Evolutionary conservation across 2,797 vertebrate genomes (phyloP).

Genomic region (Hyperoplus lanceolatus): DNA sequence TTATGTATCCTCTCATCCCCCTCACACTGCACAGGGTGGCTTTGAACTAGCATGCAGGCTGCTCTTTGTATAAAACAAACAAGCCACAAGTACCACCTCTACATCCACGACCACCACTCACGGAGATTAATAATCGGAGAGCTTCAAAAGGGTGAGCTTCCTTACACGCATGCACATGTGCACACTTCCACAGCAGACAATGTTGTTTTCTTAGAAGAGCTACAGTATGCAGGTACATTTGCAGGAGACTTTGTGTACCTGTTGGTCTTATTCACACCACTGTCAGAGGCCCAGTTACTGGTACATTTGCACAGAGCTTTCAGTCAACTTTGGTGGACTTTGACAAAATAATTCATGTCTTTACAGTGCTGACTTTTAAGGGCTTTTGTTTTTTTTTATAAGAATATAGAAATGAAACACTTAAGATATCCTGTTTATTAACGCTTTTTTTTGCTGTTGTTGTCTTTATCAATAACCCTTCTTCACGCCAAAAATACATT

Average conservation of each 20-base stretch:
- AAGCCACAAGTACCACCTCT: slow-evolving; percentile 61
- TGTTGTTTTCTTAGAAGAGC: slow-evolving; percentile 38
- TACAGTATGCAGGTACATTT: slow-evolving; percentile 19
- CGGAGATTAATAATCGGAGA: slow-evolving; percentile 54
- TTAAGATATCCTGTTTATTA: background rate
- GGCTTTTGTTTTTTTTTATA: background rate
- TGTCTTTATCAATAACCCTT: background rate
- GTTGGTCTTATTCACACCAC: background rate
- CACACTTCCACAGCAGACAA: background rate
- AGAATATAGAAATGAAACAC: background rate
- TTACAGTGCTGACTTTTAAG: background rate
- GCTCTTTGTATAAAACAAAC: slow-evolving; percentile 60
- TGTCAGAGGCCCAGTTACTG: too few relatives aligned
- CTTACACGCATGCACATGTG: slow-evolving; percentile 22
- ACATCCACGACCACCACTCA: slow-evolving; percentile 47
- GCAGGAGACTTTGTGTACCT: background rate
- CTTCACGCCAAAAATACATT: slow-evolving; percentile 2
- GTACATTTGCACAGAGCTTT: background rate
- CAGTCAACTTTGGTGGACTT: background rate
- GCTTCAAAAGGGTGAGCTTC: slow-evolving; percentile 52
- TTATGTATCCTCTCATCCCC: slow-evolving; percentile 79
- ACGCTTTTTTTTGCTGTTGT: background rate
- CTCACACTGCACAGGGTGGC: slow-evolving; percentile 57
- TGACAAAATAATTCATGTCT: background rate
- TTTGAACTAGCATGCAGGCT: slow-evolving; percentile 85